A percentile compares a stretch with the other conserved stretches of the same genome.
Evolutionary conservation across 1,140 invertebrate species (phyloP).

Genomic region (Diachasma alloeum): DNA sequence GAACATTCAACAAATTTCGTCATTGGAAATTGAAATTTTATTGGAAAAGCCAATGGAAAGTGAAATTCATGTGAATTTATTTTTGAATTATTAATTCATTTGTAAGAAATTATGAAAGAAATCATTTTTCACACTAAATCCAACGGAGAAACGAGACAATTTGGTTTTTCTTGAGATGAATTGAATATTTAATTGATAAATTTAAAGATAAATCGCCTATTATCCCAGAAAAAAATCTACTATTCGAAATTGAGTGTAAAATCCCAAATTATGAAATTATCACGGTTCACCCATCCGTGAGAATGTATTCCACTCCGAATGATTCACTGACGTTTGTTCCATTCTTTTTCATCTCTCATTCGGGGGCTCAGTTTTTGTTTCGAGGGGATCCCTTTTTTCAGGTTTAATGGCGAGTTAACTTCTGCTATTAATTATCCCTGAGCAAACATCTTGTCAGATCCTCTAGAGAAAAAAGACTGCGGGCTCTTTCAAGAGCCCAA

Average conservation of each 20-base stretch:
- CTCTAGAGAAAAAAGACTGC: neutral
- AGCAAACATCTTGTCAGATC: constrained; percentile 17
- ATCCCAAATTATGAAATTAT: neutral
- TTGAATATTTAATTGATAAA: too few relatives aligned
- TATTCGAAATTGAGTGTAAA: neutral
- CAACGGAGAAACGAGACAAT: too few relatives aligned
- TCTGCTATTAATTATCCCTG: constrained; percentile 10
- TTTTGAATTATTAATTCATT: too few relatives aligned
- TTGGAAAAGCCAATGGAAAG: too few relatives aligned
- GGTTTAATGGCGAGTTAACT: neutral
- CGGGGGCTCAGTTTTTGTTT: neutral
- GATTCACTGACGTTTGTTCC: neutral
- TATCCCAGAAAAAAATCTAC: too few relatives aligned
- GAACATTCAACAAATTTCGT: too few relatives aligned
- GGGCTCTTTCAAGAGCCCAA: neutral
- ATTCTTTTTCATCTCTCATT: neutral
- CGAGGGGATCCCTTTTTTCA: neutral
- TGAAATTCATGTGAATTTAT: too few relatives aligned
- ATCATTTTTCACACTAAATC: too few relatives aligned
- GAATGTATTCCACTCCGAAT: neutral
- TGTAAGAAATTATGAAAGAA: too few relatives aligned
- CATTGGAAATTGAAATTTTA: too few relatives aligned
- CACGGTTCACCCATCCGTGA: neutral
- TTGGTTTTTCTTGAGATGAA: too few relatives aligned
- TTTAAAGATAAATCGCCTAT: too few relatives aligned